Conservation (phyloP, 1,140 invertebrate species). For the Ectropis grisescens region DNA sequence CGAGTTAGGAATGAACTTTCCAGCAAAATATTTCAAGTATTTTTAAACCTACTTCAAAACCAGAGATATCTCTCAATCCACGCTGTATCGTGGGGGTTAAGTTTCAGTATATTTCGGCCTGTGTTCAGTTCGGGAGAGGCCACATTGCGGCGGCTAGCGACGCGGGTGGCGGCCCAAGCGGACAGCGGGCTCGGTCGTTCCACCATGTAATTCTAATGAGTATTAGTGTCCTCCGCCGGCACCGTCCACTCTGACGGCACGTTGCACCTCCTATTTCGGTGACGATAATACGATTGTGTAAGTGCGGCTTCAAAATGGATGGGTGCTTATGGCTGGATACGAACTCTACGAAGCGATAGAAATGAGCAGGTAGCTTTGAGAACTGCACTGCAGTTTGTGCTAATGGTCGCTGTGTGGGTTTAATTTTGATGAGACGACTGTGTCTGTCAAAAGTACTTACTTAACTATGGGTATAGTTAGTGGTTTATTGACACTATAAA, state of each 20-base stretch:
- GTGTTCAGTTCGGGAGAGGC: not conserved
- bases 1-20: too few relatives aligned
- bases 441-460: too few relatives aligned
- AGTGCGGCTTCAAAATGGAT: too few relatives aligned
- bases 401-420: not conserved
- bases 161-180: constrained; percentile 8
- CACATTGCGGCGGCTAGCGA: constrained; percentile 1
- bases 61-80: too few relatives aligned
- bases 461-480: too few relatives aligned
- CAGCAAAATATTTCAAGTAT: too few relatives aligned
- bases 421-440: constrained; percentile 1
- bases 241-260: constrained; percentile 7
- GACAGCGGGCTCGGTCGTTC: constrained; percentile 29
- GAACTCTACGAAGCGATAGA: too few relatives aligned
- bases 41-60: too few relatives aligned
- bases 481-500: too few relatives aligned
- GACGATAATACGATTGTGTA: constrained; percentile 11
- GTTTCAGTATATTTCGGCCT: too few relatives aligned
- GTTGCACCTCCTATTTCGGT: constrained; percentile 8
- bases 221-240: constrained; percentile 56
- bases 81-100: too few relatives aligned
- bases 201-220: constrained; percentile 69
- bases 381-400: constrained; percentile 2
- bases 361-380: not conserved
- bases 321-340: too few relatives aligned